Percentiles rank a stretch among this genome's conserved stretches.
Conservation (phyloP, 2,888 invertebrate species). For the Hyposoter didymator region DNA sequence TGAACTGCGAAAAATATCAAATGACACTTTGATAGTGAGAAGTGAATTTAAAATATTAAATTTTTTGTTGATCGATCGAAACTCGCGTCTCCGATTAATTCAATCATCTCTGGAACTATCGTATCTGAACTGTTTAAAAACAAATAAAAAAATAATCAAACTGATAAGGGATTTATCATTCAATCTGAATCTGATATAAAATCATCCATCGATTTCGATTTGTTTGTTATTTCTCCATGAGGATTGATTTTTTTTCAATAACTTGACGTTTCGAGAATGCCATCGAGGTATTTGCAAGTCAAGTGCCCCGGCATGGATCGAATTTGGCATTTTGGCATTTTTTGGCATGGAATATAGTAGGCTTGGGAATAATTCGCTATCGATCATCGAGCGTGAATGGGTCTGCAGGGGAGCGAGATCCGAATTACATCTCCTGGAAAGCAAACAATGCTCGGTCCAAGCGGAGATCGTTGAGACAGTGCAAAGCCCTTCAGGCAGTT, state of each 20-base stretch:
- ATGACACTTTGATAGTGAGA: not conserved
- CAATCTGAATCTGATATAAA: not conserved
- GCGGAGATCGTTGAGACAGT: constrained; percentile 36
- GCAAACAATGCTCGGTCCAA: constrained; percentile 4
- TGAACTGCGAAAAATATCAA: not conserved
- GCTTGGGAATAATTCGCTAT: constrained; percentile 1
- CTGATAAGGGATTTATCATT: not conserved
- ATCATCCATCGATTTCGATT: not conserved
- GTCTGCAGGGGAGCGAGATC: not conserved
- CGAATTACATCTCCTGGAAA: not conserved
- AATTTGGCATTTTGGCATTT: not conserved
- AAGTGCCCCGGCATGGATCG: not conserved
- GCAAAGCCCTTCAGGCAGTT: constrained; percentile 54
- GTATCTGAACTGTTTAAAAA: not conserved
- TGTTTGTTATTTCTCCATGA: not conserved
- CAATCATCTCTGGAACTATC: not conserved
- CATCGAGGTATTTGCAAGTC: not conserved
- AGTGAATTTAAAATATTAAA: not conserved
- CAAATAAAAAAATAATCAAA: not conserved
- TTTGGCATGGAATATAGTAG: not conserved
- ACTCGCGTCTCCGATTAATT: not conserved
- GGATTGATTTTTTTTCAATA: not conserved
- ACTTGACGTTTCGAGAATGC: not conserved
- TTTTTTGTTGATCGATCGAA: too few species aligned
- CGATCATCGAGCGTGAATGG: not conserved